phyloP scores from a whole-genome alignment of 2,113 vertebrate genomes.

The Cnemophilus loriae region DNA sequence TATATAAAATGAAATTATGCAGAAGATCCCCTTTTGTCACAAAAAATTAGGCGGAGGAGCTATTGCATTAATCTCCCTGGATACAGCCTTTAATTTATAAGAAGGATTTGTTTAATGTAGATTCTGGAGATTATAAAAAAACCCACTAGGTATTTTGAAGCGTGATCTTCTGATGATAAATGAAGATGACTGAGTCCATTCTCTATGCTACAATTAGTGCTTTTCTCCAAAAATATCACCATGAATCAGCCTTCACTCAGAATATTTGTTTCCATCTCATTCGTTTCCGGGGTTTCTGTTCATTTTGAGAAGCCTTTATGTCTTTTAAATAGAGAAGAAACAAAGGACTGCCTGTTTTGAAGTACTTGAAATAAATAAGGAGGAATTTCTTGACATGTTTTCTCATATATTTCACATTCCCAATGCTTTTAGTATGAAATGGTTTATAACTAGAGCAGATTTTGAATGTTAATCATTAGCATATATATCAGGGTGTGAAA shows the following conservation, averaged over 20 bases:
- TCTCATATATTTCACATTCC: background rate
- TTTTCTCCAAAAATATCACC: background rate
- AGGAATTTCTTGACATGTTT: background rate
- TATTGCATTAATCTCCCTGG: background rate
- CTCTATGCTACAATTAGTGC: background rate
- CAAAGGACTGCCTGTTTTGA: background rate
- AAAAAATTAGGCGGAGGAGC: background rate
- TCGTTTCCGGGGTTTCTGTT: background rate
- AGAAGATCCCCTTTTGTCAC: background rate
- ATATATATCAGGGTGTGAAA: background rate
- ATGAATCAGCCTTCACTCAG: background rate
- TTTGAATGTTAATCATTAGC: background rate
- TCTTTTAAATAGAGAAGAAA: background rate
- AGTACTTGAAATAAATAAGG: background rate
- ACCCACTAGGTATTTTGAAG: background rate
- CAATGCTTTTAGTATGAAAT: background rate
- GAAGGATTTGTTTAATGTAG: background rate
- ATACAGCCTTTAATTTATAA: background rate
- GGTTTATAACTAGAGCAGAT: background rate
- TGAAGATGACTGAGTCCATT: slow-evolving; percentile 3
- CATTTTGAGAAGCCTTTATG: background rate
- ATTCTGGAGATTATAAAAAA: background rate
- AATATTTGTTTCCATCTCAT: background rate
- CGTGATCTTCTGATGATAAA: background rate
- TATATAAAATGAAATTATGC: background rate